These are phyloP conservation scores for Galerucella pusilla DNA, from an alignment of 2,888 invertebrate species.

Conservation along the genomic window DNA sequence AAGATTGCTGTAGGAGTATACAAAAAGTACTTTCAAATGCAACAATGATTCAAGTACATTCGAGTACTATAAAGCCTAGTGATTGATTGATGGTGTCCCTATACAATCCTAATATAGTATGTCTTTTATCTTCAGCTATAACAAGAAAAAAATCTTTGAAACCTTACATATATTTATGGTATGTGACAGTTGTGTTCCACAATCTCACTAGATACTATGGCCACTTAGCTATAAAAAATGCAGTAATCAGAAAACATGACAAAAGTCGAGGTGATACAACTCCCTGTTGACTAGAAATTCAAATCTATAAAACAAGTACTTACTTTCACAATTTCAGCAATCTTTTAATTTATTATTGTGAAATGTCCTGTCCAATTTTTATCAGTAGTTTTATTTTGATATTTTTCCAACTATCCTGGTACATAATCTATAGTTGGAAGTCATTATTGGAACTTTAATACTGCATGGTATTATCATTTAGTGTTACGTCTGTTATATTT, in stretches of 20 bases:
- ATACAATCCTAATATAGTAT: no score
- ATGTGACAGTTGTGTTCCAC: no score
- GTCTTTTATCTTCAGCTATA: no score
- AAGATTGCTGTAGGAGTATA: constrained; percentile 1
- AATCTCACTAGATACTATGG: no score
- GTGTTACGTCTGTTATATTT: not conserved
- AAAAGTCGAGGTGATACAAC: no score
- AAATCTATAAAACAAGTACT: not conserved
- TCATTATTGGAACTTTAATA: not conserved
- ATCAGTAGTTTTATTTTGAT: not conserved
- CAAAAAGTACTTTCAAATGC: not conserved
- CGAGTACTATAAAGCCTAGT: no score
- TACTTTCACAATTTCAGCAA: not conserved
- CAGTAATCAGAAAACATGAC: no score
- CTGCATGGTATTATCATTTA: not conserved
- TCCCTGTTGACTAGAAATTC: no score
- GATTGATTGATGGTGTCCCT: no score
- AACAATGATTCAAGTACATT: not conserved
- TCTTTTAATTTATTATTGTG: not conserved
- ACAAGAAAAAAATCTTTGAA: no score
- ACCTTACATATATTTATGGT: no score
- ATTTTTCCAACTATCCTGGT: not conserved
- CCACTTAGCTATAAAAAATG: no score
- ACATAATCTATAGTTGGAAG: not conserved
- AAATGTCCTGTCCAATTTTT: not conserved